A percentile compares a stretch with the other conserved stretches of the same genome.
Conservation (phyloP, 2,113 vertebrate species). For the Emydocephalus ijimae region DNA sequence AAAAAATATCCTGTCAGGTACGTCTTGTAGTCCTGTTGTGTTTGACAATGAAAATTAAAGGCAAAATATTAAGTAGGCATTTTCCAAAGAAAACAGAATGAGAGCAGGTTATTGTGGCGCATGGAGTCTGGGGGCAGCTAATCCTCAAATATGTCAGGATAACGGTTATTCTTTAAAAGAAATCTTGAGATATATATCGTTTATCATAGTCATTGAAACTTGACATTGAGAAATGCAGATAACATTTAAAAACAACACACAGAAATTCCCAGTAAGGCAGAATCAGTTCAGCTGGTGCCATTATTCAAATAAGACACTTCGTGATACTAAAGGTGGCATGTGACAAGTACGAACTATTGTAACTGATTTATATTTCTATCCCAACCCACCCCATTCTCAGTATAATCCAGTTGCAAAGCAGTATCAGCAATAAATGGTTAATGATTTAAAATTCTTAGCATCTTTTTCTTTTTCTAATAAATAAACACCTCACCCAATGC, state of each 20-base stretch:
- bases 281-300: background rate
- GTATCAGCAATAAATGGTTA: constrained; percentile 23
- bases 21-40: background rate
- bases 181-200: constrained; percentile 51
- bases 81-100: constrained; percentile 36
- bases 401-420: constrained; percentile 27
- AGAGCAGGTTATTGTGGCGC: constrained; percentile 16
- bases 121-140: background rate
- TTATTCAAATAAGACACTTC: constrained; percentile 22
- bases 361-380: background rate
- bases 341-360: background rate
- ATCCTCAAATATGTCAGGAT: constrained; percentile 31
- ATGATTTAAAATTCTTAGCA: constrained; percentile 8
- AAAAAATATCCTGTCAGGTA: background rate
- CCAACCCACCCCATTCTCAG: background rate
- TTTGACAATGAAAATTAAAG: background rate
- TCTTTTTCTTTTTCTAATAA: constrained; percentile 7
- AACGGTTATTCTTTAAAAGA: constrained; percentile 24
- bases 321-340: background rate
- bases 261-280: background rate
- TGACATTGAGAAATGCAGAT: constrained; percentile 51
- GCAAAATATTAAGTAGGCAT: background rate
- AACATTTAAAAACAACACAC: constrained; percentile 29
- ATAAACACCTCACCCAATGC: background rate
- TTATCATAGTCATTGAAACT: constrained; percentile 68